phyloP scores from a whole-genome alignment of 2,113 vertebrate species.

The Rhinoptilus africanus region DNA sequence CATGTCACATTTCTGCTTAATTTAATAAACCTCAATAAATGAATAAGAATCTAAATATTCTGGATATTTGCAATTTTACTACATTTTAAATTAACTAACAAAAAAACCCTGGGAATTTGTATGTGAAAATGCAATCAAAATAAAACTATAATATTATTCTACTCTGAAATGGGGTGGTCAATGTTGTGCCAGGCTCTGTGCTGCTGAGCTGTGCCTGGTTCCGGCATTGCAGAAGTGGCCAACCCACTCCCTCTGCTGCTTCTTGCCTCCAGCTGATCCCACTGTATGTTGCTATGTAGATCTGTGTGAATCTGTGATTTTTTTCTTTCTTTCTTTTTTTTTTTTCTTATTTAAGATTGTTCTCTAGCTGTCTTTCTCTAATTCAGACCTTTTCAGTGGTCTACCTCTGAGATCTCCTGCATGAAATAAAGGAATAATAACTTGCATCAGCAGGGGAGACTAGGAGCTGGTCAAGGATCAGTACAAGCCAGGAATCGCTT shows the following conservation, averaged over 20 bases:
- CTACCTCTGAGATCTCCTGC: not conserved
- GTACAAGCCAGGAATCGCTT: not conserved
- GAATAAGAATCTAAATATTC: not conserved
- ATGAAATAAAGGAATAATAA: not conserved
- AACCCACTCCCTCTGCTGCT: not conserved
- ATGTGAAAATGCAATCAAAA: not conserved
- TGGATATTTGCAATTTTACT: not conserved
- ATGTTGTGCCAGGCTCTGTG: not conserved
- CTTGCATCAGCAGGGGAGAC: not conserved
- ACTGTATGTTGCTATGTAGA: not conserved
- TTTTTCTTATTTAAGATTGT: not conserved
- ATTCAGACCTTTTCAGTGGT: accelerated
- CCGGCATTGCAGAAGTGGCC: not conserved
- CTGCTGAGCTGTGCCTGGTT: not conserved
- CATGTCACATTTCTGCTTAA: not conserved
- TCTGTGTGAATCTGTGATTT: not conserved
- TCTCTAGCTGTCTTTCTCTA: not conserved
- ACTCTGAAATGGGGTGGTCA: not conserved
- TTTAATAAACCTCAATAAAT: not conserved
- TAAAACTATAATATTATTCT: not conserved
- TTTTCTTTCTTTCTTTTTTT: not conserved
- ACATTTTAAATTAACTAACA: not conserved
- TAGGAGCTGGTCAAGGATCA: not conserved
- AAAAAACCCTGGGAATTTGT: accelerated
- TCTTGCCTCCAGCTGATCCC: not conserved